Conservation (phyloP, 2,797 vertebrate species). For the Acestrorhynchus altus region DNA sequence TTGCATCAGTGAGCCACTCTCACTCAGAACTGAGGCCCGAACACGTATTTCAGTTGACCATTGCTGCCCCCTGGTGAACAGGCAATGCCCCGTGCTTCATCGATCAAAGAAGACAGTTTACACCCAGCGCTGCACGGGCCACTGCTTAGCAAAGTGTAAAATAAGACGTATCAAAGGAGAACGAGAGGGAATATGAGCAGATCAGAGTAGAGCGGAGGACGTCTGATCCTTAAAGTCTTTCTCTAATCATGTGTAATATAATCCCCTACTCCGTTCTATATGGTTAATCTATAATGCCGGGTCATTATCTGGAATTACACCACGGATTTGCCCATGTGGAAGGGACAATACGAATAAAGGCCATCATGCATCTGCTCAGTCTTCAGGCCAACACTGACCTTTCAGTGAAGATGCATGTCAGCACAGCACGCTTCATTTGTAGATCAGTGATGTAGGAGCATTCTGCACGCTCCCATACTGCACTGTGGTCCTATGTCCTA, state of each 20-base stretch:
- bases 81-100: not conserved
- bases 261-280: not conserved
- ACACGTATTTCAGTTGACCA: constrained; percentile 23
- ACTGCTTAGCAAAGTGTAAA: not conserved
- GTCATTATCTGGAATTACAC: not conserved
- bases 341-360: not conserved
- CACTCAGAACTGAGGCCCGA: not conserved
- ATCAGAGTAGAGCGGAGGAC: not conserved
- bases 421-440: not conserved
- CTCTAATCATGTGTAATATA: not conserved
- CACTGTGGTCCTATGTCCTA: too few species aligned
- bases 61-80: constrained; percentile 69
- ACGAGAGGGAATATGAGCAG: too few species aligned
- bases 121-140: not conserved
- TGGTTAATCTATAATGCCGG: not conserved
- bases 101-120: not conserved
- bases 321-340: not conserved
- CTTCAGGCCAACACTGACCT: not conserved
- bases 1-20: not conserved
- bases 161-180: not conserved
- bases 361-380: not conserved
- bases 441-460: too few species aligned
- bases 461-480: not conserved
- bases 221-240: not conserved
- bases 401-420: not conserved